These are phyloP conservation scores for Formicarius rufipectus DNA, from an alignment of 2,113 vertebrate species.

Conservation along the genomic window DNA sequence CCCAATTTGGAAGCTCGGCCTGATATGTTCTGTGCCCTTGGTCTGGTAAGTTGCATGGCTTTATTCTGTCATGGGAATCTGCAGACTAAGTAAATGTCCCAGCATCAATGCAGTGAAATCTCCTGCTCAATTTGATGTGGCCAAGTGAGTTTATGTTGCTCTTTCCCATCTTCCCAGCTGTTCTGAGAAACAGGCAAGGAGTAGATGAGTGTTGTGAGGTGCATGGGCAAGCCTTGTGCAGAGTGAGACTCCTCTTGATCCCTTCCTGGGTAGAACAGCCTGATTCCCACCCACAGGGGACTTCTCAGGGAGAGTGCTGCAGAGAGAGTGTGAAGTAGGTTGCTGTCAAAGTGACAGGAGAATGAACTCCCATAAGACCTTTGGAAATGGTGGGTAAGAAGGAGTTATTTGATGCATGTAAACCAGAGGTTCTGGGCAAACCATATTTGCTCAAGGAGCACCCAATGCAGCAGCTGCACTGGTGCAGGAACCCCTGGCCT, in stretches of 20 bases:
- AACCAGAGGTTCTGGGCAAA: background rate
- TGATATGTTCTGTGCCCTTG: background rate
- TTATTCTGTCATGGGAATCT: background rate
- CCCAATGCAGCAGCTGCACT: fast-evolving
- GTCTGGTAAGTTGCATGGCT: background rate
- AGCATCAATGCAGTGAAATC: background rate
- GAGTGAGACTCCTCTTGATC: background rate
- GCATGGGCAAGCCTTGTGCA: fast-evolving
- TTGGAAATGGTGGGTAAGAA: background rate
- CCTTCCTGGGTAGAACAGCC: background rate
- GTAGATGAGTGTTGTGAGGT: background rate
- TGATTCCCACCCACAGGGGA: background rate
- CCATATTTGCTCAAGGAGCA: background rate
- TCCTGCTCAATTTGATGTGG: background rate
- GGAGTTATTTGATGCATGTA: background rate
- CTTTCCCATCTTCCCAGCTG: background rate
- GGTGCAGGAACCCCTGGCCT: background rate
- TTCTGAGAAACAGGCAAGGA: background rate
- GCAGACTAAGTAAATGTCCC: background rate
- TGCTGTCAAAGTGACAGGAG: background rate
- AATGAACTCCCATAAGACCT: background rate
- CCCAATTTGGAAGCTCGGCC: background rate
- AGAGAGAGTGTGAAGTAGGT: background rate
- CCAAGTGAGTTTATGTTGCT: background rate
- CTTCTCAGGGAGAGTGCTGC: background rate